phyloP scores from a whole-genome alignment of 2,888 invertebrate species.

The Embidobia sp. region DNA sequence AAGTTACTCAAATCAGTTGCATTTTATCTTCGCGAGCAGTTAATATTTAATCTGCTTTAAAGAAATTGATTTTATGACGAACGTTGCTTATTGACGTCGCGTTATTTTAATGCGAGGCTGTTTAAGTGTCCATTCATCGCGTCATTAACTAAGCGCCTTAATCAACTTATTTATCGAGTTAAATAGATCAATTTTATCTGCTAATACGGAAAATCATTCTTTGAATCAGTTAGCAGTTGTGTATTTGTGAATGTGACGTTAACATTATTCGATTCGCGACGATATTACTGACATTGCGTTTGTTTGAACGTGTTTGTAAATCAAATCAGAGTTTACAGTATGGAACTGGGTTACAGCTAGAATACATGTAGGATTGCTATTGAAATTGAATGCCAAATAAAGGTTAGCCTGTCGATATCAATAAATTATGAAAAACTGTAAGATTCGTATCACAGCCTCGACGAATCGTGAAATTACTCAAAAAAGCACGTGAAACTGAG shows the following conservation, averaged over 20 bases:
- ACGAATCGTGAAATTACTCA: constrained; percentile 6
- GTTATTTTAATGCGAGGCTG: constrained; percentile 6
- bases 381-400: constrained; percentile 55
- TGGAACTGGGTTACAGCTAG: constrained; percentile 51
- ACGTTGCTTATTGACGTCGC: constrained; percentile 4
- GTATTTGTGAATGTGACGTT: constrained; percentile 48
- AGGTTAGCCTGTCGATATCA: constrained; percentile 27
- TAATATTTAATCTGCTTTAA: too few relatives aligned
- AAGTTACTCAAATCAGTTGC: too few relatives aligned
- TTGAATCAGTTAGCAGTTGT: constrained; percentile 31
- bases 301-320: constrained; percentile 57
- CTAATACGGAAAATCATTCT: constrained; percentile 39
- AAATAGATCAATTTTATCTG: constrained; percentile 43
- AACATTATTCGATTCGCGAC: constrained; percentile 49
- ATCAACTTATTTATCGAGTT: constrained; percentile 22
- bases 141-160: constrained; percentile 11
- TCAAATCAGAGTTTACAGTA: constrained; percentile 60
- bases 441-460: not conserved
- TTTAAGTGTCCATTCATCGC: constrained; percentile 9
- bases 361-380: constrained; percentile 35
- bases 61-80: constrained; percentile 2
- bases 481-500: constrained; percentile 2
- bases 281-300: constrained; percentile 53
- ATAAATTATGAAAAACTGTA: constrained; percentile 25
- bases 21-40: too few relatives aligned